phyloP scores from a whole-genome alignment of 2,888 invertebrate species.

The Brachyptera risi region DNA sequence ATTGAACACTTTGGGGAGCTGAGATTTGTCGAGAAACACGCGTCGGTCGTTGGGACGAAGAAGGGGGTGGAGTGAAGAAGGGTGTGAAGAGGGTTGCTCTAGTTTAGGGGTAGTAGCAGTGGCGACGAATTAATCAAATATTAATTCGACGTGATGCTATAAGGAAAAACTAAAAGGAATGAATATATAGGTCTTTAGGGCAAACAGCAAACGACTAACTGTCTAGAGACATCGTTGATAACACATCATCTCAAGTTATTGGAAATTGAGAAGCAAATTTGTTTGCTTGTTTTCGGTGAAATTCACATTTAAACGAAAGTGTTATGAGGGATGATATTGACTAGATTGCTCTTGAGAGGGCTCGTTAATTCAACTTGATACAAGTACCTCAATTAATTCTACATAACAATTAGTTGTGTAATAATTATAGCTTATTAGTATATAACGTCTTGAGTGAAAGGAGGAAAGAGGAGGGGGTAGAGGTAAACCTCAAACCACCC shows the following conservation, averaged over 20 bases:
- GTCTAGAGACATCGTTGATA: too few species aligned
- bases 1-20: slow-evolving; percentile 23
- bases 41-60: background rate
- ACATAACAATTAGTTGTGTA: too few species aligned
- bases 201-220: too few species aligned
- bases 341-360: background rate
- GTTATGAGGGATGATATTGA: too few species aligned
- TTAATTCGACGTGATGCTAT: slow-evolving; percentile 5
- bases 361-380: background rate
- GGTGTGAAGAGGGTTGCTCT: background rate
- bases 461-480: background rate
- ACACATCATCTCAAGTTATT: too few species aligned
- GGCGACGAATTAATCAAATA: slow-evolving; percentile 19
- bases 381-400: background rate
- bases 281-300: too few species aligned
- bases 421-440: too few species aligned
- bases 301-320: too few species aligned
- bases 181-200: background rate
- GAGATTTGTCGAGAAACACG: background rate
- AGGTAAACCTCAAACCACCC: slow-evolving; percentile 10
- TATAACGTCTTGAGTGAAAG: too few species aligned
- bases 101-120: background rate
- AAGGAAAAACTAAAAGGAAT: background rate
- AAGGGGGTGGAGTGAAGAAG: background rate
- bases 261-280: too few species aligned